Conservation (phyloP, 2,797 vertebrate genomes). For the Pseudotriccus pelzelni region DNA sequence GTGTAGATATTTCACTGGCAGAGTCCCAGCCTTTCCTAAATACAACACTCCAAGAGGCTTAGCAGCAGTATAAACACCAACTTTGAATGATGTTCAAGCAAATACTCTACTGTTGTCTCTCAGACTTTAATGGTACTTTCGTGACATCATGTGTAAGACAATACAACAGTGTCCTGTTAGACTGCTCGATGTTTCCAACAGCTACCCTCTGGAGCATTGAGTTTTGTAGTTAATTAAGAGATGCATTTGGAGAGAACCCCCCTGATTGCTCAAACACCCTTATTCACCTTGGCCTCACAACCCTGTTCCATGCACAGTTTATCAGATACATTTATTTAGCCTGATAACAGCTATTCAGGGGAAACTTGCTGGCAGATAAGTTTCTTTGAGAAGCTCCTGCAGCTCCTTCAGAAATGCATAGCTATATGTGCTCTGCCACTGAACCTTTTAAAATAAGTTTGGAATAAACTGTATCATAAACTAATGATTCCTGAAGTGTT, state of each 20-base stretch:
- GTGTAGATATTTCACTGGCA: neutral
- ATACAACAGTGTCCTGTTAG: neutral
- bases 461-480: neutral
- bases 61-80: neutral
- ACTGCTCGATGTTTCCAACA: neutral
- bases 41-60: neutral
- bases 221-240: neutral
- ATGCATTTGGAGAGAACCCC: neutral
- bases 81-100: neutral
- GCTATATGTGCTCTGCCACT: neutral
- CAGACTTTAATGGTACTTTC: neutral
- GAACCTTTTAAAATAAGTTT: neutral
- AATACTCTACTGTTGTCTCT: neutral
- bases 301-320: neutral
- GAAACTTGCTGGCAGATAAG: neutral
- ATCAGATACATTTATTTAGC: neutral
- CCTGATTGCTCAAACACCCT: neutral
- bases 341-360: neutral
- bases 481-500: neutral
- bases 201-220: neutral
- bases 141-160: neutral
- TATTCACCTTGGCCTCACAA: rapidly evolving
- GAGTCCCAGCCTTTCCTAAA: neutral
- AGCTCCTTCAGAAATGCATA: neutral
- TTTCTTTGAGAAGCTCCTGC: neutral